A percentile compares a stretch with the other conserved stretches of the same genome.
Evolutionary conservation across 2,888 invertebrate species (phyloP).

Genomic region (Drosophila quinaria): DNA sequence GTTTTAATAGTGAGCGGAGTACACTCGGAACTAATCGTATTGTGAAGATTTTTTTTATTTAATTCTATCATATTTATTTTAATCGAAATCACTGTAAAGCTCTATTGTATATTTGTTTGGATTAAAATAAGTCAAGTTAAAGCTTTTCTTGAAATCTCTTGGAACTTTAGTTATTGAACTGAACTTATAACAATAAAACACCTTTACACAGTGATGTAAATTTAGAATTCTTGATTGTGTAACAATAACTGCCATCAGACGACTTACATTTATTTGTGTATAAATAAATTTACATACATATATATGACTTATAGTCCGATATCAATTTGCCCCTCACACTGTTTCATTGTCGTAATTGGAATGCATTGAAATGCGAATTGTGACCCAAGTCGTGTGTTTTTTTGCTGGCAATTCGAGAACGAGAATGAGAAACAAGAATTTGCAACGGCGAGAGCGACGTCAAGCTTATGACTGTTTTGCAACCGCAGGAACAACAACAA

Average conservation of each 20-base stretch:
- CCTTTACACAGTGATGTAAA: not conserved
- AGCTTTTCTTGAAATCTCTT: not conserved
- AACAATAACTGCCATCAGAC: slow-evolving; percentile 36
- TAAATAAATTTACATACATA: slow-evolving; percentile 10
- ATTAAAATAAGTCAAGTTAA: not conserved
- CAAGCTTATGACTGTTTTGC: slow-evolving; percentile 62
- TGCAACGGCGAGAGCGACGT: slow-evolving; percentile 33
- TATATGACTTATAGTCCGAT: slow-evolving; percentile 43
- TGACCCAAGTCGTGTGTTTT: slow-evolving; percentile 39
- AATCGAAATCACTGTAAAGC: not conserved
- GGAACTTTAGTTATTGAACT: too few relatives aligned
- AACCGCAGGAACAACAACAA: slow-evolving; percentile 54
- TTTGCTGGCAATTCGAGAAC: slow-evolving; percentile 49
- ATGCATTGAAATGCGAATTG: slow-evolving; percentile 59
- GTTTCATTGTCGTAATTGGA: slow-evolving; percentile 59
- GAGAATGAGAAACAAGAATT: slow-evolving; percentile 37
- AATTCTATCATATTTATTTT: too few relatives aligned
- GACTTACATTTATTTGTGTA: not conserved
- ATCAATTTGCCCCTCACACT: slow-evolving; percentile 59
- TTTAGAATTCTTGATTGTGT: slow-evolving; percentile 5
- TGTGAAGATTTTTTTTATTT: too few relatives aligned
- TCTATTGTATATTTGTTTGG: not conserved
- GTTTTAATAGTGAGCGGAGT: too few relatives aligned
- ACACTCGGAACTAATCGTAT: too few relatives aligned
- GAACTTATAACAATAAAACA: not conserved